Base-by-base conservation (phyloP, 2,888 invertebrate species). In the Aproaerema taeniolella region DNA sequence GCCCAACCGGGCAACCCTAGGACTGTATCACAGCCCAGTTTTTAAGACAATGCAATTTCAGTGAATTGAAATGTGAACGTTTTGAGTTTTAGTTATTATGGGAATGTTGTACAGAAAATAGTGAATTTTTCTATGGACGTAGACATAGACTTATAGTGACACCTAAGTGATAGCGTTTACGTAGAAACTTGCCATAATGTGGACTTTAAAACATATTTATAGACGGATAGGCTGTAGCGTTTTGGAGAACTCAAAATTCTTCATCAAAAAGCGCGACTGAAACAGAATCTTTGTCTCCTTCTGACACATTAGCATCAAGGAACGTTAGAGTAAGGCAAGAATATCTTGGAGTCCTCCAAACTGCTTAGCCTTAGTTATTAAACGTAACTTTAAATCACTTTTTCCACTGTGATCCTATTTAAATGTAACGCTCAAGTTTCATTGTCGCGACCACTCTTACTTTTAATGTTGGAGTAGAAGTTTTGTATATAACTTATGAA, bases 401-500 rank as follows among this genome's bases (percentile, higher is more conserved):
- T 82, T 78, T 85, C 82, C 86, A 86, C 86, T 86, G 86, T 86
- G 86, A 86, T 86, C 86, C 85, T 85, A 82, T 74, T 78, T 77
- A 76, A 78, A 73, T 75, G 61, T 80, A 73, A 80, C 73, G 86
- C 86, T 86, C 85, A 83, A 83, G 67, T 63, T 72, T 75, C 74
- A 70, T 67, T 70, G 74, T 74, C 65, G 77, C 79, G 71, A 79
- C 75, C 77, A 71, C 58, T 52, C 64, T 63, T 58, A 45, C 47
- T 62, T 62, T 54, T 43, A 55, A 35, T 38, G 54, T 59, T 59
- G 57, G 55, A 49, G 58, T 66, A 70, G 69, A 68, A 65, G 67
- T 66, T 65, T 68, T 81, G 80, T 80, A 80, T 54, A 81, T 79
- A n/a, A n/a, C n/a, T n/a, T n/a, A 81, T 53, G 52, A 42, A 32